These are phyloP conservation scores for Jacana jacana DNA, from an alignment of 2,113 vertebrate genomes.

Conservation along the genomic window DNA sequence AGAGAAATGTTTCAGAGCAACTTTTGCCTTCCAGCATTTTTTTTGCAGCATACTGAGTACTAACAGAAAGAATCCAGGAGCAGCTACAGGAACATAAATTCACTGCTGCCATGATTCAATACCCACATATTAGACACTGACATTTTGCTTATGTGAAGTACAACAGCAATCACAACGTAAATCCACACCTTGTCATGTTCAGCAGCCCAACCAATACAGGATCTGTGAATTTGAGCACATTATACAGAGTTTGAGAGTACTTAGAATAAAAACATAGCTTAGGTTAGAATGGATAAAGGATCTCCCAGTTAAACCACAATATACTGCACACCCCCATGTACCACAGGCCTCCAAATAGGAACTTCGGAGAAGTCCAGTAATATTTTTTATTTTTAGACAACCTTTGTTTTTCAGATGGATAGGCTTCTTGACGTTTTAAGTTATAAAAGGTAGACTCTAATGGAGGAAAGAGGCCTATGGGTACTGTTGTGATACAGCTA, in stretches of 20 bases:
- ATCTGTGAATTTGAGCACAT: neutral
- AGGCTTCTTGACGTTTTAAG: neutral
- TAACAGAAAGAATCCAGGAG: neutral
- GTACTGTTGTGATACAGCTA: neutral
- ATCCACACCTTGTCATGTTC: constrained; percentile 23
- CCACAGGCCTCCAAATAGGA: neutral
- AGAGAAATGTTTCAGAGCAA: neutral
- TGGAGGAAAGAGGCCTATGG: neutral
- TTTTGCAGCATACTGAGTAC: neutral
- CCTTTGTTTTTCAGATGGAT: neutral
- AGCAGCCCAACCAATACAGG: neutral
- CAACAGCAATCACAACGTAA: neutral
- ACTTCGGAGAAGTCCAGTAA: neutral
- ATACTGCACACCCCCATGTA: neutral
- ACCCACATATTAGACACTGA: neutral
- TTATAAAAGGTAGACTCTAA: neutral
- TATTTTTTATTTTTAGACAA: neutral
- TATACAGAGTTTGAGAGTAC: neutral
- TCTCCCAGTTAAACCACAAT: neutral
- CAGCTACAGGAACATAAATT: neutral
- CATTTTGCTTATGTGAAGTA: neutral
- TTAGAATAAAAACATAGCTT: neutral
- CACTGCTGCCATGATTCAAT: neutral
- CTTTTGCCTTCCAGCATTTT: constrained; percentile 39
- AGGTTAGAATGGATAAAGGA: neutral